phyloP scores from a whole-genome alignment of 2,888 invertebrate genomes.

The Tholera decimalis region DNA sequence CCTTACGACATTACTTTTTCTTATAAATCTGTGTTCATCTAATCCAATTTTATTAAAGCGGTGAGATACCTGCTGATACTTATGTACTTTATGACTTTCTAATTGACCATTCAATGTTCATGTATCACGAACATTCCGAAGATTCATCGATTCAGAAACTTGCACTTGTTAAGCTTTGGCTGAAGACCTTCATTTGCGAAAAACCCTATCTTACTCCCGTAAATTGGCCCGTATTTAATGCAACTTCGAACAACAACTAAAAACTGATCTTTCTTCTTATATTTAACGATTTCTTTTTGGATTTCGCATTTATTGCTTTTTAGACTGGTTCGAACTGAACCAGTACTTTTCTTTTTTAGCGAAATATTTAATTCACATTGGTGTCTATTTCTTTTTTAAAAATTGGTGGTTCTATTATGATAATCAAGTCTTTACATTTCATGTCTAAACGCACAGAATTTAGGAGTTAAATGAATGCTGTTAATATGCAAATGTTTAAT shows the following conservation, averaged over 20 bases:
- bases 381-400: too few species aligned
- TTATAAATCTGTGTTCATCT: constrained; percentile 49
- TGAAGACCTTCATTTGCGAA: constrained; percentile 34
- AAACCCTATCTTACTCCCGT: constrained; percentile 30
- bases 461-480: constrained; percentile 53
- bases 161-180: constrained; percentile 44
- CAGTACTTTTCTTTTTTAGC: background rate
- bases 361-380: too few species aligned
- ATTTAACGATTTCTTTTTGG: background rate
- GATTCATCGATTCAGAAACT: constrained; percentile 46
- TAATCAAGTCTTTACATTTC: constrained; percentile 15
- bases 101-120: constrained; percentile 19
- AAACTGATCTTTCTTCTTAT: constrained; percentile 3
- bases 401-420: constrained; percentile 22
- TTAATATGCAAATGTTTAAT: constrained; percentile 56
- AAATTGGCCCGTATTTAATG: constrained; percentile 48
- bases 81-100: constrained; percentile 32
- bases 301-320: background rate
- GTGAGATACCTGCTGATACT: constrained; percentile 11
- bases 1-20: constrained; percentile 24
- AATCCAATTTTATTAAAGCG: constrained; percentile 44
- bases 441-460: constrained; percentile 56
- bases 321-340: background rate
- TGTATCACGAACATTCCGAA: constrained; percentile 2
- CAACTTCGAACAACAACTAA: constrained; percentile 35